phyloP scores from a whole-genome alignment of 2,797 vertebrate species.

The Sternotherus odoratus region DNA sequence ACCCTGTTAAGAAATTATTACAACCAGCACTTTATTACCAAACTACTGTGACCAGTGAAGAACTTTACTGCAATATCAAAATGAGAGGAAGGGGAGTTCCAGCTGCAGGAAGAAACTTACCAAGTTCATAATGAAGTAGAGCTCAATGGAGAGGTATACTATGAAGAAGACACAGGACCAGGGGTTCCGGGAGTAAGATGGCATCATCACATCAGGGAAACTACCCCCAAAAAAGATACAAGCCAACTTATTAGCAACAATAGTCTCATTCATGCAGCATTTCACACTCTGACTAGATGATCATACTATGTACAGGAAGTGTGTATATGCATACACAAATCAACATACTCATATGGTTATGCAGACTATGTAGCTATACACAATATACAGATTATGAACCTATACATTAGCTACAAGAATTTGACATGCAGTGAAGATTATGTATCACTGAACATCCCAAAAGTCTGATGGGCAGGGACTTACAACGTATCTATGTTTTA shows the following conservation, averaged over 20 bases:
- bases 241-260: background rate
- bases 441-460: background rate
- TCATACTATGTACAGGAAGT: fast-evolving
- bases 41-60: background rate
- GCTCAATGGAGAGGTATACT: slow-evolving; percentile 98
- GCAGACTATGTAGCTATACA: fast-evolving
- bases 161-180: slow-evolving; percentile 99
- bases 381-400: background rate
- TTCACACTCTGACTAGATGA: background rate
- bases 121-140: slow-evolving; percentile 99
- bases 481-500: background rate
- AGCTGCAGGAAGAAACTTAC: slow-evolving; percentile 73
- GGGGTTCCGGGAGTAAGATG: slow-evolving; percentile 92
- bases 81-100: background rate
- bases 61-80: background rate
- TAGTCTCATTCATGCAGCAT: background rate
- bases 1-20: background rate
- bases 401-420: background rate
- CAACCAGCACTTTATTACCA: background rate
- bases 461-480: fast-evolving
- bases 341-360: background rate
- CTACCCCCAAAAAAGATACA: slow-evolving; percentile 74
- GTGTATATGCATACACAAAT: fast-evolving
- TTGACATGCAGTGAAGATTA: background rate
- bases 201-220: slow-evolving; percentile 99